Evolutionary conservation across 2,113 vertebrate species (phyloP), one percentile per base, ranked within the genome.

Genomic region (Phocoena sinus): DNA sequence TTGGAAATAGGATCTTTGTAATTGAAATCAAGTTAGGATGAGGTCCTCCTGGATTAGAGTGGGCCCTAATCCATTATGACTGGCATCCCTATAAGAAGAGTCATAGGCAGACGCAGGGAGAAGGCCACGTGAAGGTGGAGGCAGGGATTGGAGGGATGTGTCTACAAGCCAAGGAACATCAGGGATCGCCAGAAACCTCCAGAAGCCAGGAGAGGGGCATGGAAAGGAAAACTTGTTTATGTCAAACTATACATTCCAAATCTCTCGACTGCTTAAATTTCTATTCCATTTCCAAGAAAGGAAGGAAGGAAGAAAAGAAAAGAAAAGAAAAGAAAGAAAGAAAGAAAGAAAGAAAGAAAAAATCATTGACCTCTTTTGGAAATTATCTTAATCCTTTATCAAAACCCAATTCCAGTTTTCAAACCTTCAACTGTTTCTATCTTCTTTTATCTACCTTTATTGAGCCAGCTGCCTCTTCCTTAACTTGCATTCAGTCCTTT

Each of bases 351-450:
- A 10, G 8, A 6, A 11, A 13, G 5, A 28, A n/a, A 6, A 26
- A 44, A 28, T 47, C 28, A 58, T 6, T 36, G 53, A 60, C n/a
- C 26, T 84, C 38, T 93, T 47, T 94, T 58, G 26, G 91, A 95
- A 93, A 94, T 74, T 79, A 65, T 81, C 77, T 97, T 47, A 87
- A 84, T 74, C 76, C 62, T 94, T 96, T 85, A 91, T 95, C 56
- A 67, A 91, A 97, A 93, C 36, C 47, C 89, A 79, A 50, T 74
- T 86, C 33, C 47, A 77, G 18, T 63, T 79, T 96, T 68, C 81
- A 89, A 62, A 58, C 17, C 36, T 92, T 91, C 94, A 83, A 14
- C 92, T 85, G 62, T 56, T 68, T 76, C n/a, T 84, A 0, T 73
- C n/a, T 90, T 87, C 7, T 91, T 91, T 85, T 70, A 65, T 60